Evolutionary conservation across 2,888 invertebrate genomes (phyloP).

Genomic region (Coenonympha arcania): DNA sequence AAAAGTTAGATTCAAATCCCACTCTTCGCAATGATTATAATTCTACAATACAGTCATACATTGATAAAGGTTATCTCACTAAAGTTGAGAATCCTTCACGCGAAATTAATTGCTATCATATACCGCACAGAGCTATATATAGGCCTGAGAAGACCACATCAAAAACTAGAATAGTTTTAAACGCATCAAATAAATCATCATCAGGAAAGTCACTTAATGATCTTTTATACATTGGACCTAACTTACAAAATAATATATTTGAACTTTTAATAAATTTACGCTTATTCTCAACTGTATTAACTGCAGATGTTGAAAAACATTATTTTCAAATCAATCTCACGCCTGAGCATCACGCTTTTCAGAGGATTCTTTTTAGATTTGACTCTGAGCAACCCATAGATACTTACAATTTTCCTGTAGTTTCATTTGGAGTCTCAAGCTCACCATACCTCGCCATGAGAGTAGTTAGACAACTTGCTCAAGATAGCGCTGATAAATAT

Average conservation of each 20-base stretch:
- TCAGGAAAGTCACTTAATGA: too few relatives aligned
- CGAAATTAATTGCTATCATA: not conserved
- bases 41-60: not conserved
- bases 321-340: constrained; percentile 16
- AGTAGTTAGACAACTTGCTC: not conserved
- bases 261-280: too few relatives aligned
- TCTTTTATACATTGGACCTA: not conserved
- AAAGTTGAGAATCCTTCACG: not conserved
- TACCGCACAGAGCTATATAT: constrained; percentile 1
- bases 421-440: too few relatives aligned
- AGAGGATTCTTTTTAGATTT: constrained; percentile 13
- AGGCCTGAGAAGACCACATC: too few relatives aligned
- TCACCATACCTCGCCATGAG: not conserved
- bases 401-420: constrained; percentile 10
- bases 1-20: not conserved
- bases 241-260: not conserved
- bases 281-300: constrained; percentile 2
- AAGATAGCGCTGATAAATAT: too few relatives aligned
- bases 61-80: not conserved
- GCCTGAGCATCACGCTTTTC: constrained; percentile 7
- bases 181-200: too few relatives aligned
- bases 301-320: constrained; percentile 19
- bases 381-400: not conserved
- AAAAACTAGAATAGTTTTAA: too few relatives aligned
- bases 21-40: constrained; percentile 3